A percentile compares a stretch with the other conserved stretches of the same genome.
Evolutionary conservation across 35 echinoderm and acorn worm species (phyloP).

Genomic region (Amphiura filiformis): DNA sequence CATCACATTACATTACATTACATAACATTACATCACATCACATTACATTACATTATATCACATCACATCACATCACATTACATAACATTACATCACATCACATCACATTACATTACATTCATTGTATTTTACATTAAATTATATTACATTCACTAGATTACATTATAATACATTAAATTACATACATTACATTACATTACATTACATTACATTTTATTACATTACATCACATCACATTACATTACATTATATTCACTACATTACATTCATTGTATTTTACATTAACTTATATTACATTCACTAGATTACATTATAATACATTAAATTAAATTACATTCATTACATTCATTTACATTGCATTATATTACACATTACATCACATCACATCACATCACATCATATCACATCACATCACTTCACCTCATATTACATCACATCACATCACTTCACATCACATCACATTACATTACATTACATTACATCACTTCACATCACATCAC

Average conservation of each 20-base stretch:
- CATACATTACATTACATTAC: neutral
- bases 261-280: neutral
- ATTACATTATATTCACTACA: neutral
- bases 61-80: neutral
- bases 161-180: neutral
- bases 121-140: neutral
- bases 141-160: neutral
- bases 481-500: neutral
- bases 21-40: neutral
- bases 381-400: neutral
- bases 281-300: neutral
- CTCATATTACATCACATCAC: conserved; percentile 17
- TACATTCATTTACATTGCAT: conserved; percentile 14
- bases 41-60: neutral
- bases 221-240: neutral
- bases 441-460: conserved; percentile 14
- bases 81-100: neutral
- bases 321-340: conserved; percentile 18
- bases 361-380: conserved; percentile 10
- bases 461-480: neutral
- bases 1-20: neutral
- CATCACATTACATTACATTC: neutral
- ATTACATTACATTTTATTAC: neutral
- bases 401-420: conserved; percentile 24
- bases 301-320: conserved; percentile 11